Evolutionary conservation across 2,888 invertebrate species (phyloP).

Genomic region (Lucinisca nassula): DNA sequence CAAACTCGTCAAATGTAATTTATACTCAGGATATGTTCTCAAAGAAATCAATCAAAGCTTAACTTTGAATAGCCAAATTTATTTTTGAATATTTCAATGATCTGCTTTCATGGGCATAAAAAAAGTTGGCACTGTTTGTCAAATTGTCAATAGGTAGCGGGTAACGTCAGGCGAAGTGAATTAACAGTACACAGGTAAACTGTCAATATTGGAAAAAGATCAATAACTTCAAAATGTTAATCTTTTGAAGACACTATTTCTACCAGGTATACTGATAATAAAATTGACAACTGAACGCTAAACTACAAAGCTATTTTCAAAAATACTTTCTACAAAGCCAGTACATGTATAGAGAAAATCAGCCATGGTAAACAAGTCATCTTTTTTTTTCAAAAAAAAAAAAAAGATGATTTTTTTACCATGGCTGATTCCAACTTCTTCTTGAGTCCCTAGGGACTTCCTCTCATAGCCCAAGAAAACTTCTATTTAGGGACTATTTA

Average conservation of each 20-base stretch:
- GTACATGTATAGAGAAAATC: too few species aligned
- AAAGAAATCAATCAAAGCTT: not conserved
- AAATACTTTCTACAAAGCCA: too few species aligned
- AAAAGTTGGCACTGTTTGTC: not conserved
- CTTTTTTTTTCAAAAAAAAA: too few species aligned
- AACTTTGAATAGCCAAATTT: not conserved
- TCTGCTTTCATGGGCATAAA: not conserved
- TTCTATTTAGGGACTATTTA: too few species aligned
- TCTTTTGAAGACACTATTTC: not conserved
- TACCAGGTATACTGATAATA: too few species aligned
- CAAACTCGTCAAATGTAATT: not conserved
- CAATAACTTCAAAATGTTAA: slow-evolving; percentile 16
- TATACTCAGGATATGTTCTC: not conserved
- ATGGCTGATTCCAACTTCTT: too few species aligned
- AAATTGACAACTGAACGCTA: too few species aligned
- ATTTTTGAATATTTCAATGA: not conserved
- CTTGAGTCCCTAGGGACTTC: too few species aligned
- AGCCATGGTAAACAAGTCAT: too few species aligned
- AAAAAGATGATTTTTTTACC: too few species aligned
- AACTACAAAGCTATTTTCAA: too few species aligned
- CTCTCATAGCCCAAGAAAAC: too few species aligned
- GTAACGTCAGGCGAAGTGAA: not conserved
- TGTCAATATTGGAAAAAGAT: slow-evolving; percentile 35
- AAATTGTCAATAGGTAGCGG: not conserved
- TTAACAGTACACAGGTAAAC: slow-evolving; percentile 8